A percentile compares a stretch with the other conserved stretches of the same genome.
Evolutionary conservation across 2,113 vertebrate species (phyloP).

Genomic region (Peucedramus taeniatus): DNA sequence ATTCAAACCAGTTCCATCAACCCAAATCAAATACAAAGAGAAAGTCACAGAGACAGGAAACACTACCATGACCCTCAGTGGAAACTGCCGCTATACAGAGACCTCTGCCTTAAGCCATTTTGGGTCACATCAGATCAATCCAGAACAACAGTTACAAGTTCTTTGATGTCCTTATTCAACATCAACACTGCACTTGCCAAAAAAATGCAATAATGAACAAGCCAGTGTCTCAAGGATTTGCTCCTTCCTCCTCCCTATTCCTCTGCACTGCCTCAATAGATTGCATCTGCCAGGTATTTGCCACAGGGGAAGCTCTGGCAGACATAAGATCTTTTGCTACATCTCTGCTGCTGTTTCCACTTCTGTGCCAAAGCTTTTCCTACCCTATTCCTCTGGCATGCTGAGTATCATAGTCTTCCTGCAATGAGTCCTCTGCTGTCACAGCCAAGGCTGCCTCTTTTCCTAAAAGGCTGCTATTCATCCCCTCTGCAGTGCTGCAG

Average conservation of each 20-base stretch:
- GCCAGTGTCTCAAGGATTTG: neutral
- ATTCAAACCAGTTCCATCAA: neutral
- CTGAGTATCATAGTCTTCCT: neutral
- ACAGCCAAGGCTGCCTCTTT: neutral
- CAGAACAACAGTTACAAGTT: neutral
- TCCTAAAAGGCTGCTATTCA: neutral
- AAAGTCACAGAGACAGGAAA: neutral
- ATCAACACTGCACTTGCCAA: neutral
- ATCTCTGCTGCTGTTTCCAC: neutral
- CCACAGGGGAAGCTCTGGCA: neutral
- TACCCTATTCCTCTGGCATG: accelerated
- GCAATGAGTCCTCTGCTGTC: neutral
- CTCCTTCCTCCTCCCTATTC: neutral
- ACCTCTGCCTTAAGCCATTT: neutral
- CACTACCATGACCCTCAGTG: too few relatives aligned
- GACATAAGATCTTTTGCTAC: neutral
- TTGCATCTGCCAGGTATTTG: neutral
- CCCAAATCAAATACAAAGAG: neutral
- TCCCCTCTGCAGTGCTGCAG: neutral
- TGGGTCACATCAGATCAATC: neutral
- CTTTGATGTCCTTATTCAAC: neutral
- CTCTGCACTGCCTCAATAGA: neutral
- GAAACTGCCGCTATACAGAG: neutral
- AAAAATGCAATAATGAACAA: neutral
- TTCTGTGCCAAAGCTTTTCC: neutral